phyloP scores from a whole-genome alignment of 2,113 vertebrate species.

The Mellivora capensis region DNA sequence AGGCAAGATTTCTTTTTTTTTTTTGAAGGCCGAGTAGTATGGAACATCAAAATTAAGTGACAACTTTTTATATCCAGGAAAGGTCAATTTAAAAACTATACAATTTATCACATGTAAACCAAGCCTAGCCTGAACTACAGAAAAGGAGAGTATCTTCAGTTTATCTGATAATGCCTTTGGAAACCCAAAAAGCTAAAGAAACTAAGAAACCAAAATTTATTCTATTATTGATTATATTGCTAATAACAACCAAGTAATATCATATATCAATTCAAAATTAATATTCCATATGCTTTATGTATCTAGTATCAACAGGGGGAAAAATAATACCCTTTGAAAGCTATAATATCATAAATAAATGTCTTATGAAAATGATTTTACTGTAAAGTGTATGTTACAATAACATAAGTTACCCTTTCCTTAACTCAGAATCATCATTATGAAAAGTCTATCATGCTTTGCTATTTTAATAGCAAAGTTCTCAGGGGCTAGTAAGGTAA shows the following conservation, averaged over 20 bases:
- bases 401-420: neutral
- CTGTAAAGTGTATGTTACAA: neutral
- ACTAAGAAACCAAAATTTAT: neutral
- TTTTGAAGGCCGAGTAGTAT: neutral
- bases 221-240: neutral
- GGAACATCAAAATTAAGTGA: conserved; percentile 37
- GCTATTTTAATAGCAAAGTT: neutral
- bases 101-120: neutral
- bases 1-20: neutral
- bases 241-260: conserved; percentile 28
- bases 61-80: neutral
- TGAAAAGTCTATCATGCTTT: neutral
- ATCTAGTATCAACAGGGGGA: neutral
- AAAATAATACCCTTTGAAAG: neutral
- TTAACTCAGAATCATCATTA: neutral
- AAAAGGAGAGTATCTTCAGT: neutral
- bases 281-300: neutral
- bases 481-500: neutral
- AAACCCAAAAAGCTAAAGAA: neutral
- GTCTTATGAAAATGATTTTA: neutral
- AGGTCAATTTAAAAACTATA: neutral
- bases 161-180: neutral
- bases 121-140: neutral
- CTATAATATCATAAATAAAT: neutral
- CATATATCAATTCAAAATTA: conserved; percentile 24